Evolutionary conservation across 1,140 invertebrate genomes (phyloP).

Genomic region (Papilio xuthus): DNA sequence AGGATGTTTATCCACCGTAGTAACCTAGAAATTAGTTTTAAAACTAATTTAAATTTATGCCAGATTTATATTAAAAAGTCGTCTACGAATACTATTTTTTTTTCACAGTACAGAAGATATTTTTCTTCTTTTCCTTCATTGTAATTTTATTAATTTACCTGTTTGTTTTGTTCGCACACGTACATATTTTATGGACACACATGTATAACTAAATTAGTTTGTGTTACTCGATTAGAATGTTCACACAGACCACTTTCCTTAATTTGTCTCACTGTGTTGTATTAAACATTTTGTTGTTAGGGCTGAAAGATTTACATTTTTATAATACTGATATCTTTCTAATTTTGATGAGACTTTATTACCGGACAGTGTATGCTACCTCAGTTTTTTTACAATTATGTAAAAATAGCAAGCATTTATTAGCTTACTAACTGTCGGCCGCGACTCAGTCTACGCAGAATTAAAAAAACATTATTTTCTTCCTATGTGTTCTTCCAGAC

Average conservation of each 20-base stretch:
- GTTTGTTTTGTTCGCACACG: background rate
- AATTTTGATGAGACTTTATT: too few species aligned
- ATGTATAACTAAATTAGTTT: background rate
- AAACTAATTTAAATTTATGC: background rate
- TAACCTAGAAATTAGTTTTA: background rate
- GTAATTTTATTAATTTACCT: background rate
- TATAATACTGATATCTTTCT: background rate
- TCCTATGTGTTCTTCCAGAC: too few species aligned
- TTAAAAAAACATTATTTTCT: too few species aligned
- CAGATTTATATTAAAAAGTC: background rate
- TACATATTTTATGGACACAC: background rate
- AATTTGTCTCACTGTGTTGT: background rate
- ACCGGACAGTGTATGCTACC: too few species aligned
- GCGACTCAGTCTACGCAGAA: too few species aligned
- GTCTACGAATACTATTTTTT: background rate
- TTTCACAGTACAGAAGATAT: background rate
- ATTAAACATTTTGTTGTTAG: background rate
- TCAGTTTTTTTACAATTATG: too few species aligned
- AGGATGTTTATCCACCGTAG: background rate
- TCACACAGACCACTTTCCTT: background rate
- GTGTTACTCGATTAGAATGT: background rate
- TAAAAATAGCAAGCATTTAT: too few species aligned
- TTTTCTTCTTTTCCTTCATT: background rate
- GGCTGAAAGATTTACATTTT: background rate
- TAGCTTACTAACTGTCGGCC: too few species aligned